Base-by-base conservation (phyloP, 1,140 invertebrate genomes). In the Meloidogyne floridensis region DNA sequence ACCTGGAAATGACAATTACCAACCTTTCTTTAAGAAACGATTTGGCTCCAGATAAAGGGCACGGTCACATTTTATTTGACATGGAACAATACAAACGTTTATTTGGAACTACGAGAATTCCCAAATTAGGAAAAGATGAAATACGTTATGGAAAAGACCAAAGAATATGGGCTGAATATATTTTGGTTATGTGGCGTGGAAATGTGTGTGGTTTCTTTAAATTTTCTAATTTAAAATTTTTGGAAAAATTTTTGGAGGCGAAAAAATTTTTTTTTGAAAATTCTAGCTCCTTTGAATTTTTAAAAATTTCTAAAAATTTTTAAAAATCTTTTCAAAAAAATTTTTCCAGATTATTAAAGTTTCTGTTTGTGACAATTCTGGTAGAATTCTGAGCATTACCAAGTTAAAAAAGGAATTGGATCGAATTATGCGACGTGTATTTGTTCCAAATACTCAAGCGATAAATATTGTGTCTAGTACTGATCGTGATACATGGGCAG, bases 21-120 rank as follows among this genome's bases (percentile, higher is more conserved):
- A 32, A 1, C 32, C 32, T 32, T 18, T 13, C n/a, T 56, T 76
- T 18, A 70, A 89, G 88, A 15, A 75, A 86, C n/a, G 20, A 80
- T 11, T 69, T 89, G 51, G 72, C 80, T n/a, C 83, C 81, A 73
- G 87, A 89, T 65, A 82, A 77, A 77, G 83, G 77, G 0, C 65
- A 85, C 1, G 88, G 88, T 78, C 85, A 83, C 3, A 75, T 80
- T 18, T 84, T 84, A 15, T 84, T 89, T 76, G 88, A 89, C 56
- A 89, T 89, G 88, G 88, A 86, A 69, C 88, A 89, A 76, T 89
- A 90, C 80, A 78, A 86, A 72, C 81, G 84, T 73, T 54, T 89
- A 20, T 87, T 83, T 70, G 88, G 88, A n/a, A 89, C 88, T 2
- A 90, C 87, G 0, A n/a, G 88, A 54, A 82, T 90, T 32, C 88